phyloP scores from a whole-genome alignment of 1,140 invertebrate genomes.

The Armadillidium nasatum region DNA sequence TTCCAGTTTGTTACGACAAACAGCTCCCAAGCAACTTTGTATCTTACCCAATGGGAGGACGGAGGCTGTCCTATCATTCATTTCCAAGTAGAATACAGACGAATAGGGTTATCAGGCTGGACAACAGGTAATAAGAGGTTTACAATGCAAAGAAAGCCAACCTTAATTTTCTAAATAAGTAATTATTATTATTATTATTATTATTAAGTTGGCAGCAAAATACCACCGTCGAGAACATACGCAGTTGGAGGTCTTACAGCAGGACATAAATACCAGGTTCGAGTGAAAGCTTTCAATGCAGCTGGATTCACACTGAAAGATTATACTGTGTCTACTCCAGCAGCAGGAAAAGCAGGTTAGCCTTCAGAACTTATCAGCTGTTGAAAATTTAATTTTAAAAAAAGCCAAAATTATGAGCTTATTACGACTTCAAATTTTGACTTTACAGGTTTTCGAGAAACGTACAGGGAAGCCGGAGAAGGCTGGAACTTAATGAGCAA shows the following conservation, averaged over 20 bases:
- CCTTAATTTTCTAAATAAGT: too few species aligned
- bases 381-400: too few species aligned
- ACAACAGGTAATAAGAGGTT: constrained; percentile 22
- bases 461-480: not conserved
- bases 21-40: constrained; percentile 54
- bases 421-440: too few species aligned
- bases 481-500: not conserved
- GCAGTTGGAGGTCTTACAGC: constrained; percentile 49
- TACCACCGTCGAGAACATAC: constrained; percentile 41
- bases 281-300: constrained; percentile 51
- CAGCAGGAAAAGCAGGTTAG: not conserved
- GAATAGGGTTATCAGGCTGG: constrained; percentile 13
- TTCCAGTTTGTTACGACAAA: constrained; percentile 60
- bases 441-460: not conserved
- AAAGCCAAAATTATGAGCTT: too few species aligned
- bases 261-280: constrained; percentile 50
- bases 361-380: too few species aligned
- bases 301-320: constrained; percentile 48
- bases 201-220: constrained; percentile 33
- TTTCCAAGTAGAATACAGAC: constrained; percentile 60
- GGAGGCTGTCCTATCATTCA: constrained; percentile 63
- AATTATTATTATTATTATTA: too few species aligned
- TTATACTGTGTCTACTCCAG: constrained; percentile 21
- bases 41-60: constrained; percentile 72
- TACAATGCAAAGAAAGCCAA: too few species aligned